These are phyloP conservation scores for Phyllotreta cruciferae DNA, from an alignment of 2,888 invertebrate genomes.

Conservation along the genomic window DNA sequence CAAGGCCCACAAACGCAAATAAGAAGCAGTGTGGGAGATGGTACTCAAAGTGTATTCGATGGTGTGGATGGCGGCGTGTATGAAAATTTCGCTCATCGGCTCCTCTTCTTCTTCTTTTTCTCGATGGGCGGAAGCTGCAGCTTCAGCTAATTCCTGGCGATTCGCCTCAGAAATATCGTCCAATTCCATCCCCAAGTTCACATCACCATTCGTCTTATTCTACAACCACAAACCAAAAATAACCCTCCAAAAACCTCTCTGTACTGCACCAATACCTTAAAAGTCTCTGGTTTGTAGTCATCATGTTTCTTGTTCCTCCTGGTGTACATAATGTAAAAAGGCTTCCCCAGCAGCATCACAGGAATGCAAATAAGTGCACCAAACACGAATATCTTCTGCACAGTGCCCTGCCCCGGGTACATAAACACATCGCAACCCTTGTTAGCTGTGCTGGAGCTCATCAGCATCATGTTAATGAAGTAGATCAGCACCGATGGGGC, in stretches of 20 bases:
- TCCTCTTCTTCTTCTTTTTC: slow-evolving; percentile 64
- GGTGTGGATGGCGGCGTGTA: slow-evolving; percentile 94
- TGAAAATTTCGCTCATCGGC: slow-evolving; percentile 86
- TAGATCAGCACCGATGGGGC: slow-evolving; percentile 80
- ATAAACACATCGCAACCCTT: slow-evolving; percentile 65
- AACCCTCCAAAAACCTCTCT: slow-evolving; percentile 5
- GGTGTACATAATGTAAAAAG: slow-evolving; percentile 66
- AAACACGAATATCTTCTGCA: slow-evolving; percentile 71
- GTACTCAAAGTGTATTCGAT: slow-evolving; percentile 96
- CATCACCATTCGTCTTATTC: slow-evolving; percentile 64
- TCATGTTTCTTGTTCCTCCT: slow-evolving; percentile 43
- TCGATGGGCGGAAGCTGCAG: slow-evolving; percentile 51
- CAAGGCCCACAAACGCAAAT: slow-evolving; percentile 94
- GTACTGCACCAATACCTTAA: neutral
- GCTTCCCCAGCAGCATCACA: slow-evolving; percentile 80
- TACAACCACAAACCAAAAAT: too few relatives aligned
- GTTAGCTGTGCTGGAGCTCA: slow-evolving; percentile 53
- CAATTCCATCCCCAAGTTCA: slow-evolving; percentile 73
- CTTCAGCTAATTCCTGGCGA: slow-evolving; percentile 29
- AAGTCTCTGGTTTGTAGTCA: neutral
- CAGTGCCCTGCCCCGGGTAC: slow-evolving; percentile 65
- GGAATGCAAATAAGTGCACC: slow-evolving; percentile 76
- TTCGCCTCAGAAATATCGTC: slow-evolving; percentile 57
- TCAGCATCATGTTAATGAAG: slow-evolving; percentile 81
- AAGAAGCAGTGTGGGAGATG: slow-evolving; percentile 96